phyloP scores from a whole-genome alignment of 1,140 invertebrate species.

The Venustaconcha ellipsiformis region DNA sequence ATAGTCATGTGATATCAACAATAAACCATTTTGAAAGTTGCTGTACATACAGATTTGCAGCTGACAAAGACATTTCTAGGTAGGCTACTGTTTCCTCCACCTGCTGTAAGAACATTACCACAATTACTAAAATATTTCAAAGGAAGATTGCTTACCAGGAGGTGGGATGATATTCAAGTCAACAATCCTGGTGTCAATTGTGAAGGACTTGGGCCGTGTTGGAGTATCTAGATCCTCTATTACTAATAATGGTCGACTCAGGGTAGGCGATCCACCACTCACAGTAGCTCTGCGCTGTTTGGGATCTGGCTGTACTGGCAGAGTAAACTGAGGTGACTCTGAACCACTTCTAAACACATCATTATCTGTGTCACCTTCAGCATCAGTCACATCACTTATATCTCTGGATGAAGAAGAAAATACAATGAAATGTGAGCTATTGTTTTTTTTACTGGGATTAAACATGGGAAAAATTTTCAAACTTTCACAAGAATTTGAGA shows the following conservation, averaged over 20 bases:
- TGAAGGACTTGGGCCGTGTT: constrained; percentile 54
- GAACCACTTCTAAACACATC: constrained; percentile 64
- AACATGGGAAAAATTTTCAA: no score
- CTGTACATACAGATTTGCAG: no score
- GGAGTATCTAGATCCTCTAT: constrained; percentile 60
- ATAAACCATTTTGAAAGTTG: no score
- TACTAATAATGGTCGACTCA: constrained; percentile 72
- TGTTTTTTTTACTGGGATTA: no score
- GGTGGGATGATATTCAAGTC: constrained; percentile 27
- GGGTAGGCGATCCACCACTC: constrained; percentile 83
- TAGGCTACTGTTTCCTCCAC: constrained; percentile 2
- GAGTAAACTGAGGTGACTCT: constrained; percentile 71
- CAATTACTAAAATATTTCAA: no score
- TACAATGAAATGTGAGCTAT: no score
- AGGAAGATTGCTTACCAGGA: constrained; percentile 7
- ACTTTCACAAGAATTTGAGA: no score
- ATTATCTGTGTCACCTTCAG: constrained; percentile 65
- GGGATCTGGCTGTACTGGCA: constrained; percentile 80
- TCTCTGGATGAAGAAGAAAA: neutral
- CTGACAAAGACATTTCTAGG: no score
- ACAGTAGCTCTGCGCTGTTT: constrained; percentile 89
- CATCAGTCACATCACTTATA: constrained; percentile 21
- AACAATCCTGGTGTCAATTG: constrained; percentile 12
- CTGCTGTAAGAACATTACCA: neutral
- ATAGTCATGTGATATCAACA: no score